Evolutionary conservation across 2,888 invertebrate species (phyloP), one percentile per base, ranked within the genome.

Genomic region (Cacoxenus indagator): DNA sequence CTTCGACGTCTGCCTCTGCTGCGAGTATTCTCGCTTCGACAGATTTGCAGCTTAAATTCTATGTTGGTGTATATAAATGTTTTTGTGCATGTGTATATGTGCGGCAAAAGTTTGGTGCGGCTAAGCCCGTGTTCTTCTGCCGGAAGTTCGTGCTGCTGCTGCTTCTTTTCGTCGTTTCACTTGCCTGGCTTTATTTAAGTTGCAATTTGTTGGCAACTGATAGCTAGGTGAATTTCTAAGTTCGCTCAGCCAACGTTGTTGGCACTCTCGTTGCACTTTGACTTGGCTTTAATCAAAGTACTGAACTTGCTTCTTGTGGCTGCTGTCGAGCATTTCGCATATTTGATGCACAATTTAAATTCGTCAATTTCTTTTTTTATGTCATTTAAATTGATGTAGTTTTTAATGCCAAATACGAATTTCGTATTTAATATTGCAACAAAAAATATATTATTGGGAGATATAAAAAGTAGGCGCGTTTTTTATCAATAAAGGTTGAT

Each of bases 111-210:
- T 43, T 19, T 62, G 24, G 14, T 61, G 19, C 37, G 27, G 24
- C 61, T 62, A 45, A 45, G 26, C 61, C n/a, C 26, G 9, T 45
- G 76, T 76, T 81, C 78, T 81, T 81, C 81, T 79, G 82, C 79
- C 80, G 82, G 82, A 81, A 81, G 77, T 79, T 75, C 78, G 75
- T 70, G 70, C 55, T 55, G 55, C 14, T 55, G n/a, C 51, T 51
- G 19, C 51, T 51, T n/a, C 51, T 55, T 4, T 27, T 45, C 62
- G 6, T 81, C 76, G 76, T 75, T 79, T 81, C 76, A 51, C 51
- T 51, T 51, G 82, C 78, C 77, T 80, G 79, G 80, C 80, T 78
- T 80, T 80, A 80, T 79, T 80, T 81, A 80, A 80, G 76, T 80
- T 80, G 51, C 65, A 65, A 65, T 37, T 66, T 57, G 74, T 76